These are phyloP conservation scores for Physeter macrocephalus DNA, from an alignment of 2,113 vertebrate genomes.

Conservation along the genomic window DNA sequence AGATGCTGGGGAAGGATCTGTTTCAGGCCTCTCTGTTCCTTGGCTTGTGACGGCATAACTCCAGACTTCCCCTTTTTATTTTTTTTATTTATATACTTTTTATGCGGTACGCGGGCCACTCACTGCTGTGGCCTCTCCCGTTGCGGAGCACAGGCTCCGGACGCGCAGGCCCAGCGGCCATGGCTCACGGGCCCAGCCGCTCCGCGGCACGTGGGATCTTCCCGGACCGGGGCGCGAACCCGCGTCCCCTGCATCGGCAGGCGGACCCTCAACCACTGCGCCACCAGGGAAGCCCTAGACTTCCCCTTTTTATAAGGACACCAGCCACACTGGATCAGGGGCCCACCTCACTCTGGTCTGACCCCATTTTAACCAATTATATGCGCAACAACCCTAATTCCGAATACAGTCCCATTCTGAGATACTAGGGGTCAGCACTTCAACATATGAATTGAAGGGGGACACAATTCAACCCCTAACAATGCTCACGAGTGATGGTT, in stretches of 20 bases:
- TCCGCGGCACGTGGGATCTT: too few relatives aligned
- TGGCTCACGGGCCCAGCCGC: too few relatives aligned
- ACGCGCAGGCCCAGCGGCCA: too few relatives aligned
- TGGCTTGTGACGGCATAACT: neutral
- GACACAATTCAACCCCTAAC: neutral
- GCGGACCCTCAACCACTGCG: too few relatives aligned
- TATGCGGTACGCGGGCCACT: too few relatives aligned
- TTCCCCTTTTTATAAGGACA: neutral
- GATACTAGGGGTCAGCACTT: neutral
- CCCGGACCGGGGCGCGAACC: too few relatives aligned
- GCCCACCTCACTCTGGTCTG: accelerated
- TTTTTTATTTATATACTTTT: too few relatives aligned
- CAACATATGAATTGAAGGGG: neutral
- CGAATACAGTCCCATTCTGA: neutral
- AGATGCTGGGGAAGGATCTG: neutral
- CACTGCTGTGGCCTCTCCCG: too few relatives aligned
- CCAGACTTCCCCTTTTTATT: neutral
- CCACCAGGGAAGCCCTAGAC: too few relatives aligned
- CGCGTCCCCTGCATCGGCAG: too few relatives aligned
- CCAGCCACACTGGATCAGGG: accelerated
- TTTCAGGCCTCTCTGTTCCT: neutral
- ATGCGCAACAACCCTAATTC: neutral
- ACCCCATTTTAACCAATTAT: neutral
- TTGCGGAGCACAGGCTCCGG: too few relatives aligned
- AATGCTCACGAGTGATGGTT: neutral